Evolutionary conservation across 1,140 invertebrate genomes (phyloP), one percentile per base, ranked within the genome.

Genomic region (Tetranychus urticae): DNA sequence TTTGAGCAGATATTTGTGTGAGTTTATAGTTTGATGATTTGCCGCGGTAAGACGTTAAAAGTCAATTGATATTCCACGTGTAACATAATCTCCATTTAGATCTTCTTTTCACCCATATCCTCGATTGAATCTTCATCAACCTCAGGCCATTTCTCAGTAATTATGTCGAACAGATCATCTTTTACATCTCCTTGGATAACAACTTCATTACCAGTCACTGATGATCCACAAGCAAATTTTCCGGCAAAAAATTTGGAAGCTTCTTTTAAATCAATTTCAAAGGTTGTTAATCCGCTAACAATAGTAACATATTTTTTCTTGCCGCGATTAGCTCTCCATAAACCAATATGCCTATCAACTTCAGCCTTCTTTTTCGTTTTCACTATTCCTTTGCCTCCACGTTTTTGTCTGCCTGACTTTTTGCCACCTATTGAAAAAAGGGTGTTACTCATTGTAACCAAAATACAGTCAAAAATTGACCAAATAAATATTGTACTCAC

Each of bases 131-230:
- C 77, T 68, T 78, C 77, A 67, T 77, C 76, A 67, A 79, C 77
- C 74, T 90, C 83, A 62, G 86, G 82, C 88, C 92, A 97, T 73
- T 97, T 97, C 70, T 97, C 92, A 60, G 89, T 88, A 70, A 98
- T 88, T 62, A 97, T 81, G 76, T 97, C 91, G 74, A 96, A 91
- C 2, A 97, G 73, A 67, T 97, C 92, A 77, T 96, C 91, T 73
- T 97, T 96, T 0, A 97, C 86, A 76, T 92, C 89, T 60, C 88
- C 94, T 76, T 99, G 94, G 71, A 99, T 96, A 6, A 97, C 92
- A 70, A 98, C 96, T 77, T 99, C 96, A 79, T 98, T 93, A 13
- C 90, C 92, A 45, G 91, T 96, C 0, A 98, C 90, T 31, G 93
- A 97, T 23, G 91, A 92, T 10, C 94, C 93, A 77, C 94, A 98